Conservation (phyloP, 2,888 invertebrate genomes). For the Lasiommata megera region DNA sequence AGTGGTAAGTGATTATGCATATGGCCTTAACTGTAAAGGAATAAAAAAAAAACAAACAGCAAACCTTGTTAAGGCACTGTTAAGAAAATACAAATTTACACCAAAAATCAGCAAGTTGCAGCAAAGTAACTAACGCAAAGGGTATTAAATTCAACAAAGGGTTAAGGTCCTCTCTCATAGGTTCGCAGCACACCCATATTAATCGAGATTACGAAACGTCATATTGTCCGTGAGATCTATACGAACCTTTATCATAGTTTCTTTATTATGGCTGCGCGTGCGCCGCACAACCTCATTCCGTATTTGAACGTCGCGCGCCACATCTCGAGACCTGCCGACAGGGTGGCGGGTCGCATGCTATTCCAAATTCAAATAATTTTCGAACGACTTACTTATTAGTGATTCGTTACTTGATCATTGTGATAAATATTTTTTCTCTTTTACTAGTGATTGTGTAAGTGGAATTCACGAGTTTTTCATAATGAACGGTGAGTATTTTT, state of each 20-base stretch:
- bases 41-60: too few species aligned
- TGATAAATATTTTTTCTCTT: conserved; percentile 5
- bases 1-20: too few species aligned
- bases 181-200: conserved; percentile 8
- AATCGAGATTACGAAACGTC: conserved; percentile 21
- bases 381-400: conserved; percentile 1
- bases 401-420: not conserved
- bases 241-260: conserved; percentile 13
- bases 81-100: too few species aligned
- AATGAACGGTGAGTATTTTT: conserved; percentile 27
- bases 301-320: conserved; percentile 18
- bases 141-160: not conserved
- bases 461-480: conserved; percentile 10
- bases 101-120: too few species aligned
- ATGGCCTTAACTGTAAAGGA: too few species aligned
- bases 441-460: conserved; percentile 11
- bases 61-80: too few species aligned
- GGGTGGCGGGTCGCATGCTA: conserved; percentile 5
- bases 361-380: conserved; percentile 15
- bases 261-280: conserved; percentile 22
- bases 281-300: conserved; percentile 19
- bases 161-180: not conserved
- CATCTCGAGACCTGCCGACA: conserved; percentile 9
- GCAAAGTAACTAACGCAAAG: too few species aligned
- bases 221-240: conserved; percentile 23